Conservation (phyloP, 2,888 invertebrate genomes). For the Odiellus spinosus region DNA sequence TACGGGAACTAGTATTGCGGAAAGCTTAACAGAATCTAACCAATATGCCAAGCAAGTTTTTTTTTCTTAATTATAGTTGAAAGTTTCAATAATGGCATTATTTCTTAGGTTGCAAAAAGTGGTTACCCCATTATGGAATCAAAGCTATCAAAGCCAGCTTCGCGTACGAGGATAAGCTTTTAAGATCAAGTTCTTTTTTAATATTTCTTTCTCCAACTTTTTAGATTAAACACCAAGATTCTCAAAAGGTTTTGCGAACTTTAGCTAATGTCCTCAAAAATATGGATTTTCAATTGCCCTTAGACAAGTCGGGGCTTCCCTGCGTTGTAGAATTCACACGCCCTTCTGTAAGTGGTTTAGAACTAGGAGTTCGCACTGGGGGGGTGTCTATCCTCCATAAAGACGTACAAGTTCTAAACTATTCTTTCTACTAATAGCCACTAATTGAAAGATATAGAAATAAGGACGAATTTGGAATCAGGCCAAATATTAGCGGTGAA, state of each 20-base stretch:
- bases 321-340: constrained; percentile 23
- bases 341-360: constrained; percentile 24
- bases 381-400: not conserved
- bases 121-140: too few species aligned
- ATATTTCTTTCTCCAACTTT: too few species aligned
- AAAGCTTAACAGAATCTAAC: too few species aligned
- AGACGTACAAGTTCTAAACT: not conserved
- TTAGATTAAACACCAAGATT: constrained; percentile 12
- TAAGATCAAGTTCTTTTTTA: too few species aligned
- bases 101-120: too few species aligned
- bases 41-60: too few species aligned
- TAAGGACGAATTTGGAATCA: constrained; percentile 31
- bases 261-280: constrained; percentile 12
- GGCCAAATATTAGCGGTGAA: constrained; percentile 28
- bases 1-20: too few species aligned
- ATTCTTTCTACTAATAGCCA: constrained; percentile 22
- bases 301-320: constrained; percentile 13
- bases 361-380: not conserved
- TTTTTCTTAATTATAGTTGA: too few species aligned
- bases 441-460: constrained; percentile 28
- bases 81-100: too few species aligned
- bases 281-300: constrained; percentile 6
- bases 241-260: constrained; percentile 8
- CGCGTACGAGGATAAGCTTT: too few species aligned
- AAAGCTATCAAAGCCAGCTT: too few species aligned